Evolutionary conservation across 2,888 invertebrate species (phyloP).

Genomic region (Chrysomela aeneicollis): DNA sequence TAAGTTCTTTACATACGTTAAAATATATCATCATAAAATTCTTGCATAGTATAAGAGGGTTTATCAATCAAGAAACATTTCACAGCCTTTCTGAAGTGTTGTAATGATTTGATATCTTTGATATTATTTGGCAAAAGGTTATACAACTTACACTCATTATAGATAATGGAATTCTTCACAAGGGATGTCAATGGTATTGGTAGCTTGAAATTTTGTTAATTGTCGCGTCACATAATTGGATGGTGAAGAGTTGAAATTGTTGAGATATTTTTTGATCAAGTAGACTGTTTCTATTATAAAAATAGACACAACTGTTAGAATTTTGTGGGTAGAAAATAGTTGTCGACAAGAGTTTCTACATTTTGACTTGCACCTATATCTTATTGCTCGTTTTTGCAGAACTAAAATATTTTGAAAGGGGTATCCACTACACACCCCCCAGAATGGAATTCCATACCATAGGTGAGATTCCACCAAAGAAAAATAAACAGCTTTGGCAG

Average conservation of each 20-base stretch:
- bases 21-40: slow-evolving; percentile 1
- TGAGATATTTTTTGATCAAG: slow-evolving; percentile 3
- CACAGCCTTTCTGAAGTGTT: slow-evolving; percentile 9
- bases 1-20: too few relatives aligned
- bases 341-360: slow-evolving; percentile 5
- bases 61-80: slow-evolving; percentile 7
- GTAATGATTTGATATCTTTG: slow-evolving; percentile 4
- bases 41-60: not conserved
- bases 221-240: not conserved
- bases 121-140: not conserved
- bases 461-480: slow-evolving; percentile 13
- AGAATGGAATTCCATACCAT: slow-evolving; percentile 11
- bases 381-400: slow-evolving; percentile 11
- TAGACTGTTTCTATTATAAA: slow-evolving; percentile 13
- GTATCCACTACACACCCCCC: slow-evolving; percentile 7
- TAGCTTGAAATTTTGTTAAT: not conserved
- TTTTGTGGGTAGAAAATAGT: slow-evolving; percentile 2
- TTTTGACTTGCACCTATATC: slow-evolving; percentile 11
- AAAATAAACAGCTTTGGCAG: slow-evolving; percentile 9
- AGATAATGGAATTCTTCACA: slow-evolving; percentile 1
- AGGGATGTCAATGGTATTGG: slow-evolving; percentile 9
- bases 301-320: not conserved
- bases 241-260: not conserved
- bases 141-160: not conserved
- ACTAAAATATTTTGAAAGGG: not conserved